Evolutionary conservation across 1,140 invertebrate genomes (phyloP), one percentile per base, ranked within the genome.

Genomic region (Eubasilissa regina): DNA sequence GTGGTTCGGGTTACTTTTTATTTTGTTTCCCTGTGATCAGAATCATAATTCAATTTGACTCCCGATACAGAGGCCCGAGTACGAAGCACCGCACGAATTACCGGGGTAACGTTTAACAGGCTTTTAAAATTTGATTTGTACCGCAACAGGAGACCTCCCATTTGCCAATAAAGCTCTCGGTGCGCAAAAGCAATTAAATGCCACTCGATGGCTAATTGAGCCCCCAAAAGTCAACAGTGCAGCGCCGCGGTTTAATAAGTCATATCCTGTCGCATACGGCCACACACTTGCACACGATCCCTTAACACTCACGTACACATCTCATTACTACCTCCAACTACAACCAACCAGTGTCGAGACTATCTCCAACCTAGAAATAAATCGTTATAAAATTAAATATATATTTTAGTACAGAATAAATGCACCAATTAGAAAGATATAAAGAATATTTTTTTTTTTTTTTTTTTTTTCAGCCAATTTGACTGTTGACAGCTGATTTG

Each of bases 181-280:
- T 47, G 73, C 79, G 47, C 51, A 80, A 17, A 35, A 25, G 79
- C 80, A 81, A 81, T 81, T 78, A 77, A 77, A 81, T 77, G 70
- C 66, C 47, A 55, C 68, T 77, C 56, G 75, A 47, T 55, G 80
- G 58, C 72, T 77, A 81, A 81, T 81, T 81, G 58, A 75, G 70
- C 75, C 43, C 6, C 60, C 9, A 74, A 35, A 81, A 77, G 80
- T 81, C 80, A 81, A 79, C 77, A 79, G 45, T 47, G 77, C 66
- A 68, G 73, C 66, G 53, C 17, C 35, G 43, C 44, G 58, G 44
- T 48, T 75, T 80, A 76, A 80, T 60, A 80, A 72, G 60, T 76
- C 68, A 75, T 55, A 64, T 35, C 25, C 25, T 35, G 25, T 35
- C 25, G 25, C 25, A 35, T 6, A 35, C 25, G 6, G 25, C n/a